phyloP scores from a whole-genome alignment of 2,113 vertebrate species.

The Ursus arctos region DNA sequence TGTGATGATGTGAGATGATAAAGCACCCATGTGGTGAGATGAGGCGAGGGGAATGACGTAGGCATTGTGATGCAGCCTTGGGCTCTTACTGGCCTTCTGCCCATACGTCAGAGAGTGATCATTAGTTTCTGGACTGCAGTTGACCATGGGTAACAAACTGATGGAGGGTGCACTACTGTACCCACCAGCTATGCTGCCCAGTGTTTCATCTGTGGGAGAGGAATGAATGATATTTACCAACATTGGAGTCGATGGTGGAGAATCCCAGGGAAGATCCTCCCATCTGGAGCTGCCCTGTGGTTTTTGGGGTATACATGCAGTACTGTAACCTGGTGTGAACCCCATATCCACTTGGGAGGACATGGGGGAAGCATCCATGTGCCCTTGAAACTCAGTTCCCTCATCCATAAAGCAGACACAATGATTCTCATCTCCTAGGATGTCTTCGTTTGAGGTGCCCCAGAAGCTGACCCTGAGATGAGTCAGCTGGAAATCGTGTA shows the following conservation, averaged over 20 bases:
- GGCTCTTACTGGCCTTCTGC: background rate
- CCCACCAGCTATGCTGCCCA: background rate
- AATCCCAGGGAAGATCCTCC: background rate
- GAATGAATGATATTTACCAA: background rate
- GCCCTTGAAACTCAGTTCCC: background rate
- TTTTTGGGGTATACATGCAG: background rate
- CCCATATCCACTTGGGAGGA: background rate
- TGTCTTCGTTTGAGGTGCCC: background rate
- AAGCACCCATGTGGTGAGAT: background rate
- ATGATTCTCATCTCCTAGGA: background rate
- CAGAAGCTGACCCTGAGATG: background rate
- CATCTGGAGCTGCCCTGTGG: background rate
- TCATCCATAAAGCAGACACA: background rate
- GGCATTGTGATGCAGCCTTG: background rate
- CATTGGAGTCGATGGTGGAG: accelerated
- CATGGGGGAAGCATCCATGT: background rate
- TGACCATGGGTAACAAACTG: background rate
- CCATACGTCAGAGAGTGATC: background rate
- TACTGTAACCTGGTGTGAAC: background rate
- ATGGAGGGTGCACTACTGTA: background rate
- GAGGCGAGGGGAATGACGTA: background rate
- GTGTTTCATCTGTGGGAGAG: background rate
- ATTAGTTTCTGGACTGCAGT: background rate
- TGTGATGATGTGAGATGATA: background rate
- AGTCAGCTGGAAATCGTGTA: background rate